Evolutionary conservation across 2,113 vertebrate species (phyloP).

Genomic region (Antennarius striatus): DNA sequence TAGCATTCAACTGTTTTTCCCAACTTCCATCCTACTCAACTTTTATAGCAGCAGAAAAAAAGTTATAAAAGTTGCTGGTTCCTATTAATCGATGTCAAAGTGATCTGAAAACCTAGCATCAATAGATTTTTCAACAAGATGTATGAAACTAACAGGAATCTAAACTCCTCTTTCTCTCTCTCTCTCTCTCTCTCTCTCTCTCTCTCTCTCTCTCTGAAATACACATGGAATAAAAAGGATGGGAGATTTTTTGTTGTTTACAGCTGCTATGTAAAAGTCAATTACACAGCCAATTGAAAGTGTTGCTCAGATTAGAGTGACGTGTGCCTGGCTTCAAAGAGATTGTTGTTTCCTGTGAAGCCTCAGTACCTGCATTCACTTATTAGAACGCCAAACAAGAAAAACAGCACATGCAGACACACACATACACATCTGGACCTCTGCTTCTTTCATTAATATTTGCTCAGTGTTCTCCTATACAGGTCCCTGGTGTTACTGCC

Average conservation of each 20-base stretch:
- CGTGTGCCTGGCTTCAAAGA: conserved; percentile 53
- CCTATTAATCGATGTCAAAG: conserved; percentile 22
- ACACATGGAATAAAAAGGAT: not conserved
- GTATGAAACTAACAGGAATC: conserved; percentile 38
- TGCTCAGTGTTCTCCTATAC: conserved; percentile 66
- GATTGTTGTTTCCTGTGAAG: conserved; percentile 31
- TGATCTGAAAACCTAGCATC: conserved; percentile 42
- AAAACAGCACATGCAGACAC: conserved; percentile 16
- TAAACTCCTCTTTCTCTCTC: not conserved
- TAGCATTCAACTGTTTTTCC: not conserved
- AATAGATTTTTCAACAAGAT: conserved; percentile 40
- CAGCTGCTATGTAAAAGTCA: conserved; percentile 63
- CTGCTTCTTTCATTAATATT: conserved; percentile 51
- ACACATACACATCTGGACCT: conserved; percentile 60
- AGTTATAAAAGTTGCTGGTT: conserved; percentile 60
- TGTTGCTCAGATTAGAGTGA: conserved; percentile 52
- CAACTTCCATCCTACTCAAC: not conserved
- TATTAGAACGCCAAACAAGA: conserved; percentile 41
- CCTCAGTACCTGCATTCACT: conserved; percentile 44
- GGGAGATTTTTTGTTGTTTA: conserved; percentile 46
- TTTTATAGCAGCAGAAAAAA: conserved; percentile 12
- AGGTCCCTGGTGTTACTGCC: conserved; percentile 51
- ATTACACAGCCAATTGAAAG: conserved; percentile 71
- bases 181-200: not conserved
- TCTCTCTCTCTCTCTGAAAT: not conserved